These are phyloP conservation scores for Erebia palarica DNA, from an alignment of 2,888 invertebrate species.

Conservation along the genomic window DNA sequence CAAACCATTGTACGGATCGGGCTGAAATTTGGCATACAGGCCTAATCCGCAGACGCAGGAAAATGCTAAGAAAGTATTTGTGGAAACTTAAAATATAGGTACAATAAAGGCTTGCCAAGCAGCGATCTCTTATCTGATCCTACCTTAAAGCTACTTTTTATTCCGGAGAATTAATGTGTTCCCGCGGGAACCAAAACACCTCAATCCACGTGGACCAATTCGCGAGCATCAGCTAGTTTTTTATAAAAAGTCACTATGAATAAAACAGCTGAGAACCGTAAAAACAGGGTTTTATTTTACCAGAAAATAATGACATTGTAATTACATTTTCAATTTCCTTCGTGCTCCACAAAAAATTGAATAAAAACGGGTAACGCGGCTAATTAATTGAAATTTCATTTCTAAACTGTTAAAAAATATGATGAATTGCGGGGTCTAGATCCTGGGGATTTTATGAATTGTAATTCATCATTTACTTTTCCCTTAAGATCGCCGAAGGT, in stretches of 20 bases:
- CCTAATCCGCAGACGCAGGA: no score
- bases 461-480: neutral
- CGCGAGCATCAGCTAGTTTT: no score
- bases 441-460: neutral
- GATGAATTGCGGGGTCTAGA: neutral
- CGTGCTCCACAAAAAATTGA: neutral
- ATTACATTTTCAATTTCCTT: conserved; percentile 1
- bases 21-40: no score
- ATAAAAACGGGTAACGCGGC: neutral
- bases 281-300: neutral
- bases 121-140: no score
- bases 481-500: neutral
- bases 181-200: no score
- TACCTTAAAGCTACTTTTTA: no score
- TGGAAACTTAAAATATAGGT: no score
- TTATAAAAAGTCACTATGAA: no score
- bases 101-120: no score
- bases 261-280: neutral
- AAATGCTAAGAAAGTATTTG: no score
- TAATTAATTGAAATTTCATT: conserved; percentile 14
- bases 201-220: neutral
- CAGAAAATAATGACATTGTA: neutral
- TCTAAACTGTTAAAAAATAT: neutral
- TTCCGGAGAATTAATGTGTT: no score
- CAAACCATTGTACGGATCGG: no score